Percentiles rank a stretch among this genome's conserved stretches.
These are phyloP conservation scores for Ariolimax columbianus DNA, from an alignment of 2,888 invertebrate species.

Conservation along the genomic window DNA sequence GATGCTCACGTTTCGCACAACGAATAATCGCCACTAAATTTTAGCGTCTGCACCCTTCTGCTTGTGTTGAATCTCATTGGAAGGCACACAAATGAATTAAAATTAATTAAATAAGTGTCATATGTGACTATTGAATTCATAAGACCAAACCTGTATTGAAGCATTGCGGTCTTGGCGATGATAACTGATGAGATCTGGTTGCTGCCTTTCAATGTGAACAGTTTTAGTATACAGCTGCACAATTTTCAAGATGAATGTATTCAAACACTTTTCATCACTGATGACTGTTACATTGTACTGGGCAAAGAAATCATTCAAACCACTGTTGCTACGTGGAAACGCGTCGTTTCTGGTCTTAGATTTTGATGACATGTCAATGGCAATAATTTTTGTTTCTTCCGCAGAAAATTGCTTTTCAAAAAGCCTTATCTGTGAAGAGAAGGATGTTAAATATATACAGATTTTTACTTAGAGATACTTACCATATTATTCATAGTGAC, in stretches of 20 bases:
- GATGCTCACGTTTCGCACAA: no score
- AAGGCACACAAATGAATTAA: no score
- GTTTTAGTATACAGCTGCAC: background rate
- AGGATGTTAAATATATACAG: no score
- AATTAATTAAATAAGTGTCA: no score
- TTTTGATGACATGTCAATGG: background rate
- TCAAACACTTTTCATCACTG: slow-evolving; percentile 12
- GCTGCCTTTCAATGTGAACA: background rate
- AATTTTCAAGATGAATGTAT: slow-evolving; percentile 2
- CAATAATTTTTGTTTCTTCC: background rate
- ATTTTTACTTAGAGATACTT: no score
- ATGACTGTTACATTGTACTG: background rate
- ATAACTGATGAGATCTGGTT: background rate
- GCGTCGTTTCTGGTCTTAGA: background rate
- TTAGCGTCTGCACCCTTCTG: no score
- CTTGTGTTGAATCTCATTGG: no score
- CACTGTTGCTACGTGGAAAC: background rate
- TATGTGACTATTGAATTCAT: no score
- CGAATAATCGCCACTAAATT: no score
- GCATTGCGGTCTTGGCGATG: no score
- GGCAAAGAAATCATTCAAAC: slow-evolving; percentile 17
- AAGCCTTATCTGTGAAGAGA: background rate
- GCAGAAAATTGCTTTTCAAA: background rate
- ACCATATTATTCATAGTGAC: no score
- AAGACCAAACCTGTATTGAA: no score